Percentiles rank a stretch among this genome's conserved stretches.
Evolutionary conservation across 2,797 vertebrate species (phyloP).

Genomic region (Semotilus atromaculatus): DNA sequence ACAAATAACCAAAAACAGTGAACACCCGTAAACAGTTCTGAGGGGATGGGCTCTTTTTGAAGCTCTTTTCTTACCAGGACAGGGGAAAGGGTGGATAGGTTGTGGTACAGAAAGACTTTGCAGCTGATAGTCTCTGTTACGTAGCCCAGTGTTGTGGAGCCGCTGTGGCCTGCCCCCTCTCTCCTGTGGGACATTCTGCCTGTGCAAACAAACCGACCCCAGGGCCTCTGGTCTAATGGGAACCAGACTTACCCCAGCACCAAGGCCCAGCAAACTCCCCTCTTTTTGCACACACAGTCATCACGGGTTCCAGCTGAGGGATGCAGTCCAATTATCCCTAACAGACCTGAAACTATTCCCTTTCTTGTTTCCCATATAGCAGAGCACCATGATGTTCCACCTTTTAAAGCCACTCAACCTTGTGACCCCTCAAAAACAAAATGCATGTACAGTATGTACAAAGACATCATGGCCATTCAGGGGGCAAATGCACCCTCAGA

Average conservation of each 20-base stretch:
- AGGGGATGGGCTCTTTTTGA: slow-evolving; percentile 65
- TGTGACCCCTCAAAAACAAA: slow-evolving; percentile 66
- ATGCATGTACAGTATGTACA: slow-evolving; percentile 61
- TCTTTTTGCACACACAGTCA: slow-evolving; percentile 29
- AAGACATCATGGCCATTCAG: neutral
- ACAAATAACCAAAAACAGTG: slow-evolving; percentile 71
- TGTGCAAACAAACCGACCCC: slow-evolving; percentile 78
- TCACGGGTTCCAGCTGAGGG: slow-evolving; percentile 73
- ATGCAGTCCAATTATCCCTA: slow-evolving; percentile 81
- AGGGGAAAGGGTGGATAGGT: slow-evolving; percentile 51
- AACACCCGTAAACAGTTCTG: slow-evolving; percentile 76
- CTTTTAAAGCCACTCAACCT: slow-evolving; percentile 63
- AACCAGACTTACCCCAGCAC: slow-evolving; percentile 78
- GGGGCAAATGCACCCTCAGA: neutral
- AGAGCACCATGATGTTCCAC: slow-evolving; percentile 58
- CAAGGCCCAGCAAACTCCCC: slow-evolving; percentile 62
- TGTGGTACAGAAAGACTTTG: slow-evolving; percentile 60
- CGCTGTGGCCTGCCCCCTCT: slow-evolving; percentile 67
- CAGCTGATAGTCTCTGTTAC: slow-evolving; percentile 73
- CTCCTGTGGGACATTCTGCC: slow-evolving; percentile 77
- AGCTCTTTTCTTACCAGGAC: slow-evolving; percentile 61
- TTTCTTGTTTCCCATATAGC: slow-evolving; percentile 71
- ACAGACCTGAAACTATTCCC: slow-evolving; percentile 79
- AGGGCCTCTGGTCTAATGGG: slow-evolving; percentile 80
- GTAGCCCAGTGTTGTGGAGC: slow-evolving; percentile 70